Evolutionary conservation across 1,140 invertebrate species (phyloP).

Genomic region (Steinernema khuongi): DNA sequence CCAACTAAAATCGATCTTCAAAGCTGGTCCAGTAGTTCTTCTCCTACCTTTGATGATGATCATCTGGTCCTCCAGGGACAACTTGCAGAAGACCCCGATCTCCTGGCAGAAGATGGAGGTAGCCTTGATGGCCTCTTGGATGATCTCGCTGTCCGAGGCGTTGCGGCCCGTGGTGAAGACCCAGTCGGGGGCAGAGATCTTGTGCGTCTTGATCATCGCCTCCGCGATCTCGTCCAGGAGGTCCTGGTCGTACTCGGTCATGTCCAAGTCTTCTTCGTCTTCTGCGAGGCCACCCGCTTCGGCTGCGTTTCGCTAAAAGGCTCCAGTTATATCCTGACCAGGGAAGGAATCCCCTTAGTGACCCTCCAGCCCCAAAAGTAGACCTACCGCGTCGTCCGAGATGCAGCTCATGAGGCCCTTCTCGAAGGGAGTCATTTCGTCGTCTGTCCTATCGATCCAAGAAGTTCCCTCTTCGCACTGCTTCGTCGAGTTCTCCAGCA

Average conservation of each 20-base stretch:
- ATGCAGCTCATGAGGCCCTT: not conserved
- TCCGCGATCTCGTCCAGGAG: not conserved
- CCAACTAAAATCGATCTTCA: not conserved
- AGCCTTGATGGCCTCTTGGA: constrained; percentile 9
- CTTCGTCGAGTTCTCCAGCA: not conserved
- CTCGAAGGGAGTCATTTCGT: constrained; percentile 6
- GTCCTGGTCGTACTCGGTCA: constrained; percentile 8
- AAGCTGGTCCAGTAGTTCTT: not conserved
- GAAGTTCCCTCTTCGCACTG: not conserved
- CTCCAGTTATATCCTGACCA: no score
- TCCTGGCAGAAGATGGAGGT: constrained; percentile 8
- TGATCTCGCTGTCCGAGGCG: not conserved
- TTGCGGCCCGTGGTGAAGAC: not conserved
- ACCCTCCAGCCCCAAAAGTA: not conserved
- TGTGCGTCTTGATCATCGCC: constrained; percentile 1
- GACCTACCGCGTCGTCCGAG: not conserved
- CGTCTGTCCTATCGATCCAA: not conserved
- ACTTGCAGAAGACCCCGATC: not conserved
- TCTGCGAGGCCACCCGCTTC: not conserved
- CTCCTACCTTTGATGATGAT: not conserved
- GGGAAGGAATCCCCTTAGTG: no score
- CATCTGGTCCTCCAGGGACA: not conserved
- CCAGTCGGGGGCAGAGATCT: not conserved
- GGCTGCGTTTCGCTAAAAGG: not conserved
- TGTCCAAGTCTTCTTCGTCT: not conserved